Conservation (phyloP, 2,113 vertebrate genomes). For the Proteles cristata region DNA sequence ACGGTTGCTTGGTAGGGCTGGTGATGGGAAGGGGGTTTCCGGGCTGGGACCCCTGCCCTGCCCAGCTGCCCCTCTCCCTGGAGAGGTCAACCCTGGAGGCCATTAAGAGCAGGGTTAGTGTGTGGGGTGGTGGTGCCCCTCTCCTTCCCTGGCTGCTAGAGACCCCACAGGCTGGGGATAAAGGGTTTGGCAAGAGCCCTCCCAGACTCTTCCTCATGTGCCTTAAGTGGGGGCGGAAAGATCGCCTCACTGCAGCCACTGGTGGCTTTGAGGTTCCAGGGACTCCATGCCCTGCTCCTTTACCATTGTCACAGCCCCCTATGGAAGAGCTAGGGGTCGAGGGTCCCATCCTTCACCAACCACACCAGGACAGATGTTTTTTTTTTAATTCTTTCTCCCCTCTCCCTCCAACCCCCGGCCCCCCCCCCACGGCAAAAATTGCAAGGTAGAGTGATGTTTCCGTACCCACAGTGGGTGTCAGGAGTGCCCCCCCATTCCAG, state of each 20-base stretch:
- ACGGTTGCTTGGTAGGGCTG: slow-evolving; percentile 81
- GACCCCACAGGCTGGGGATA: slow-evolving; percentile 75
- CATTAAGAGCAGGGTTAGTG: slow-evolving; percentile 79
- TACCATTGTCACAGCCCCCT: neutral
- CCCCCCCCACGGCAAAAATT: slow-evolving; percentile 59
- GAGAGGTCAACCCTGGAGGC: slow-evolving; percentile 71
- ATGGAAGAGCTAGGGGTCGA: slow-evolving; percentile 1
- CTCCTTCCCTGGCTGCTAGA: slow-evolving; percentile 70
- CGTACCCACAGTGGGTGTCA: slow-evolving; percentile 12
- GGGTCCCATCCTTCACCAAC: slow-evolving; percentile 52
- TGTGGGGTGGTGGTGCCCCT: slow-evolving; percentile 27
- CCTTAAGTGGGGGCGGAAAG: neutral
- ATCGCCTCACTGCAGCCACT: neutral
- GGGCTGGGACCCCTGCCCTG: slow-evolving; percentile 67
- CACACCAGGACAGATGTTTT: slow-evolving; percentile 26
- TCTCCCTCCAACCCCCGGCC: neutral
- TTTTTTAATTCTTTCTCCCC: neutral
- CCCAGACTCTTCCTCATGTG: neutral
- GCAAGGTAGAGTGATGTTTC: slow-evolving; percentile 26
- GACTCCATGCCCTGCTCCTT: neutral
- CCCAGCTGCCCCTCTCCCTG: slow-evolving; percentile 81
- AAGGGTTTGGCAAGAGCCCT: slow-evolving; percentile 29
- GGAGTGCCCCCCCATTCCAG: neutral
- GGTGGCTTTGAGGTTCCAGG: neutral
- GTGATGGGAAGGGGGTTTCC: slow-evolving; percentile 74